Base-by-base conservation (phyloP, 2,113 vertebrate species). In the Bubo blakistoni region DNA sequence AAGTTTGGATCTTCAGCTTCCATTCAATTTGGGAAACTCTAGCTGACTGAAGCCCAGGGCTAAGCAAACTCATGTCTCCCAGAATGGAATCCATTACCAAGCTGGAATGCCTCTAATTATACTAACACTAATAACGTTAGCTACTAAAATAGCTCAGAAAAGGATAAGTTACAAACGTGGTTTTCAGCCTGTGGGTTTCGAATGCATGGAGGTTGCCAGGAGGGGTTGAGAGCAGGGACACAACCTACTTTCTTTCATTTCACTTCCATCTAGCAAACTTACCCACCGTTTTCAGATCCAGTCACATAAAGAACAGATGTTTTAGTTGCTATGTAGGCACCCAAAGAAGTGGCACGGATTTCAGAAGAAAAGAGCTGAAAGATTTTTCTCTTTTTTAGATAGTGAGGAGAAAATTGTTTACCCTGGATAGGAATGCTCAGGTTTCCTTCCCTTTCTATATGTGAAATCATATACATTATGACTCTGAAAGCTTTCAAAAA, bases 71-170 rank as follows among this genome's bases (percentile, higher is more conserved):
- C 83, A 58, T 66, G 83, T 83, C 72, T 92, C 95, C 86, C 17
- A 44, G 87, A 59, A 91, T 62, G 93, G 94, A 92, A 95, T 93
- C 93, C 93, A 74, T 96, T 81, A 82, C 67, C 0, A 16, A 77
- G 87, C 76, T 92, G 95, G 93, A 97, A 95, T 91, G 90, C 59
- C 95, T 81, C 90, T 90, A 91, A 89, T 95, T 92, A 96, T 52
- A 65, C 96, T 59, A 19, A 73, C 83, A 16, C 86, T 97, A 94
- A 94, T 65, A 57, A 94, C 27, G 36, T 94, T 83, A 91, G 86
- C 86, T 95, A 86, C 90, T 79, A 79, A 81, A 95, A 94, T 61
- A 91, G 40, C 86, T 83, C 30, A n/a, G 89, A 87, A 86, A 91
- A 76, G 91, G 96, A 73, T 95, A 62, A 88, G 67, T 91, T 95